A percentile compares a stretch with the other conserved stretches of the same genome.
These are phyloP conservation scores for Sebastolobus altivelis DNA, from an alignment of 2,797 vertebrate species.

Conservation along the genomic window DNA sequence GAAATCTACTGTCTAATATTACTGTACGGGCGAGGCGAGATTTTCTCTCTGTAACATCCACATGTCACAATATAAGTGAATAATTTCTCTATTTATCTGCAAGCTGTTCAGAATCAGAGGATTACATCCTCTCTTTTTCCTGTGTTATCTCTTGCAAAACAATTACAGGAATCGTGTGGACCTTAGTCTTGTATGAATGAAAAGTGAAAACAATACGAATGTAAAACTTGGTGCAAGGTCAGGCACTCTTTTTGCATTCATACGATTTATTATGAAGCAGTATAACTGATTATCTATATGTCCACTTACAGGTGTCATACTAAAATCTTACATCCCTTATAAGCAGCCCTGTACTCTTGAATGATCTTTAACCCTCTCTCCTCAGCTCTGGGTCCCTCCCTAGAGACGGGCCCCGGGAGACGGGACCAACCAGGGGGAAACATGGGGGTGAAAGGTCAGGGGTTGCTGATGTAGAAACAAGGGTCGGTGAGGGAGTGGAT, in stretches of 20 bases:
- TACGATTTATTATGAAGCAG: conserved; percentile 6
- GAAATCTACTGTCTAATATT: conserved; percentile 21
- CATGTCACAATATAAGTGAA: conserved; percentile 19
- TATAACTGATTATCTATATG: not conserved
- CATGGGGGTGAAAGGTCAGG: conserved; percentile 56
- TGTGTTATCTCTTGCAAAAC: conserved; percentile 76
- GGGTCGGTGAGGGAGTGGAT: conserved; percentile 60
- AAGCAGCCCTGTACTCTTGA: conserved; percentile 2
- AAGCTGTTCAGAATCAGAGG: conserved; percentile 57
- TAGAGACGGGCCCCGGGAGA: conserved; percentile 28
- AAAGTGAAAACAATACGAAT: conserved; percentile 67
- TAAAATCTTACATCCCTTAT: conserved; percentile 11
- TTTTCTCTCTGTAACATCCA: conserved; percentile 25
- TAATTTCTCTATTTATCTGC: conserved; percentile 56
- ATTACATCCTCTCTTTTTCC: conserved; percentile 64
- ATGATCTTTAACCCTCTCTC: conserved; percentile 31
- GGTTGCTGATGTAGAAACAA: conserved; percentile 62
- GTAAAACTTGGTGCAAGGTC: conserved; percentile 31
- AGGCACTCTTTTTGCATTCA: not conserved
- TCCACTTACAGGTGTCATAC: not conserved
- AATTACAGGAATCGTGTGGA: conserved; percentile 76
- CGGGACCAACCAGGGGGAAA: conserved; percentile 46
- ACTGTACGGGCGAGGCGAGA: not conserved
- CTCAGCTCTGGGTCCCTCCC: conserved; percentile 8
- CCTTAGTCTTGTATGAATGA: conserved; percentile 57